phyloP scores from a whole-genome alignment of 2,797 vertebrate genomes.

The Pagetopsis macropterus region DNA sequence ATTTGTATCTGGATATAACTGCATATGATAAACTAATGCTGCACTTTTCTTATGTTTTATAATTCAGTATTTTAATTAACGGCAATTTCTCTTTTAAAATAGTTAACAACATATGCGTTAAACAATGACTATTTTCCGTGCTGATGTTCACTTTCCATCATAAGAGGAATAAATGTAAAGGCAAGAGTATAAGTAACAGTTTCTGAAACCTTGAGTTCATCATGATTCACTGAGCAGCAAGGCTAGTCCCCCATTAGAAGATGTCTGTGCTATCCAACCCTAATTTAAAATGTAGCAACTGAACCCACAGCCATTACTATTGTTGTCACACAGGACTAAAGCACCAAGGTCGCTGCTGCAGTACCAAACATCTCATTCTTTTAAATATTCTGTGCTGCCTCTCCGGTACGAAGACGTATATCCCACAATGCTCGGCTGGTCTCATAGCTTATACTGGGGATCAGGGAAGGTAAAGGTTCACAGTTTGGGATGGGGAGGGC shows the following conservation, averaged over 20 bases:
- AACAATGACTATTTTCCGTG: background rate
- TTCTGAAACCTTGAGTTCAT: conserved; percentile 45
- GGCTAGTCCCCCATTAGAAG: conserved; percentile 48
- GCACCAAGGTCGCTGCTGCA: conserved; percentile 41
- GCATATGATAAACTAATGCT: background rate
- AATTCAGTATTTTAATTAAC: background rate
- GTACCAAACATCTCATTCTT: conserved; percentile 46
- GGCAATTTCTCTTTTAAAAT: background rate
- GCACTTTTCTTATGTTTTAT: background rate
- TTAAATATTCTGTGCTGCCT: conserved; percentile 35
- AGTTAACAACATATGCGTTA: background rate
- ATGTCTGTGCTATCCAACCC: conserved; percentile 36
- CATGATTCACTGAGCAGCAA: conserved; percentile 45
- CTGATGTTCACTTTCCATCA: conserved; percentile 14
- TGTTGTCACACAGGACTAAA: conserved; percentile 59
- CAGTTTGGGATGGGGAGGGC: background rate
- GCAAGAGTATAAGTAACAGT: conserved; percentile 13
- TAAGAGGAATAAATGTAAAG: background rate
- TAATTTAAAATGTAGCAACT: conserved; percentile 47
- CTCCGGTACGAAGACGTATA: conserved; percentile 16
- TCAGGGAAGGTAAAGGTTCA: conserved; percentile 33
- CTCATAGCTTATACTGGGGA: conserved; percentile 26
- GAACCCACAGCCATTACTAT: conserved; percentile 56
- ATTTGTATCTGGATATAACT: conserved; percentile 1
- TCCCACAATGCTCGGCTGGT: conserved; percentile 8